Conservation (phyloP, 2,113 vertebrate species). For the Pygoscelis adeliae region DNA sequence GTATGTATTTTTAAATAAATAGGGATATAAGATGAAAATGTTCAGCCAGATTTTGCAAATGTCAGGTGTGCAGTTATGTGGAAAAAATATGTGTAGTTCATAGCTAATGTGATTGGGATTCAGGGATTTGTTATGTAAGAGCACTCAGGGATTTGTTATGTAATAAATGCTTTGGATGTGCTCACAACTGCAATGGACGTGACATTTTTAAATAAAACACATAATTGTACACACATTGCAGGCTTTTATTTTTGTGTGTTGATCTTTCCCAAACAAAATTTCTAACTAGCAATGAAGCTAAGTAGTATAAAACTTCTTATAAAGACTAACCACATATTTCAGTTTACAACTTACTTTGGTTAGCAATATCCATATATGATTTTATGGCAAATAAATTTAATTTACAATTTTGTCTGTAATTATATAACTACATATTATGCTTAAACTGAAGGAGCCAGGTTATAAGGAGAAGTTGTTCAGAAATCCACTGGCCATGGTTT, state of each 20-base stretch:
- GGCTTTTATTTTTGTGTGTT: not conserved
- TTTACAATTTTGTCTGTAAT: not conserved
- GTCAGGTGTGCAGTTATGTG: constrained; percentile 25
- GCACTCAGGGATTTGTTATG: not conserved
- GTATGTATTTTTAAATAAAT: not conserved
- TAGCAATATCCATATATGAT: not conserved
- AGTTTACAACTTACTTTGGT: not conserved
- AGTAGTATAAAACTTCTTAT: not conserved
- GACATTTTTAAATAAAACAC: not conserved
- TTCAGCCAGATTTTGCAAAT: not conserved
- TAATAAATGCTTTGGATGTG: not conserved
- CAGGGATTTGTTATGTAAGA: constrained; percentile 39
- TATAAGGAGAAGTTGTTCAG: not conserved
- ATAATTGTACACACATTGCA: not conserved
- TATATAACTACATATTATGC: not conserved
- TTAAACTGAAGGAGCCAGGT: not conserved
- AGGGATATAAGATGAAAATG: not conserved
- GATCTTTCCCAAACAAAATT: not conserved
- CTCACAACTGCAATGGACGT: not conserved
- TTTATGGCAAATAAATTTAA: not conserved
- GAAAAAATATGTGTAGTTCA: not conserved
- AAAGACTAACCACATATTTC: not conserved
- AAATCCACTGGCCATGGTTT: not conserved
- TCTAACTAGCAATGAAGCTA: not conserved
- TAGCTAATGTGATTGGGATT: constrained; percentile 32